Base-by-base conservation (phyloP, 1,140 invertebrate species). In the Calephelis virginiensis region DNA sequence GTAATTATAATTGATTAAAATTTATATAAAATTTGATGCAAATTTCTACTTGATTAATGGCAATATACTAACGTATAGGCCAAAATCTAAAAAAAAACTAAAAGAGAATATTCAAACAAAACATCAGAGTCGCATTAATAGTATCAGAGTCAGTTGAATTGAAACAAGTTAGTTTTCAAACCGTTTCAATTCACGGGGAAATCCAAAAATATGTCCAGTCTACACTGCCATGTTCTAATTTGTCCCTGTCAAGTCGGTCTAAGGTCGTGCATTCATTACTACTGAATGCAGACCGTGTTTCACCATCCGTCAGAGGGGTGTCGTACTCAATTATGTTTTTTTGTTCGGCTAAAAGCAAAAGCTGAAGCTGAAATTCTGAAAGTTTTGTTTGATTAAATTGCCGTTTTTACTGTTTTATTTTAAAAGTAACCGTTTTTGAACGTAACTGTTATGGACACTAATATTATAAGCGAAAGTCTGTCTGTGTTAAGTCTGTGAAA, bases 221-320 rank as follows among this genome's bases (percentile, higher is more conserved):
- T 17, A 13, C 46, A 17, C 68, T 61, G 64, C 66, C 64, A 53
- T 66, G 70, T 71, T 73, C 68, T 76, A 80, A 80, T 82, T 82
- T 80, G 75, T 80, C 74, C 69, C 74, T 74, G 78, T 77, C 78
- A 74, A 76, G 73, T 72, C 13, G 40, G 56, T 67, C 68, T 71
- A 74, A 76, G 69, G 73, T 74, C 74, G 64, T 72, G 75, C 77
- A 84, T 82, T 81, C 80, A 81, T 84, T 80, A 81, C 72, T 70
- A 63, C 66, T 71, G 75, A 75, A 78, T 78, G 77, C 76, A 77
- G 73, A 71, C 74, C 72, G 74, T 77, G 74, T 78, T 74, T 75
- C 73, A 74, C 67, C 72, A 67, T 68, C 61, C 68, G 72, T 49
- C 70, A 62, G 66, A 68, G 70, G 77, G 66, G 49, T 63, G 73